Evolutionary conservation across 1,140 invertebrate genomes (phyloP).

Genomic region (Ostrea edulis): DNA sequence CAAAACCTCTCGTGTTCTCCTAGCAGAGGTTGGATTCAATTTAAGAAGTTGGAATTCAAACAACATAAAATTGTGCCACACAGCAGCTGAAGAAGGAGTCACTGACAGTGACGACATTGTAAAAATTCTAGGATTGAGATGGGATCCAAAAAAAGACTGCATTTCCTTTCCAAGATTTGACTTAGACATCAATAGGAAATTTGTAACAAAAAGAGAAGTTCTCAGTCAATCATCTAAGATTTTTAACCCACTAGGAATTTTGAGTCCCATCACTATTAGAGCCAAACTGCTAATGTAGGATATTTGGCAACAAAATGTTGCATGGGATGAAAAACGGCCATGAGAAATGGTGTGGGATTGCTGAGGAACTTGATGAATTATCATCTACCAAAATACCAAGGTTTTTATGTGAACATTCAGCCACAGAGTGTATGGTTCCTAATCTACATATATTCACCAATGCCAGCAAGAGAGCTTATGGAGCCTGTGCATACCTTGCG

Average conservation of each 20-base stretch:
- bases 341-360: constrained; percentile 9
- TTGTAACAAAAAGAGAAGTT: constrained; percentile 50
- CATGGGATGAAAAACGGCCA: constrained; percentile 45
- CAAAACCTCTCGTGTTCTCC: no score
- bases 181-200: constrained; percentile 7
- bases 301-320: constrained; percentile 50
- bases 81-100: constrained; percentile 34
- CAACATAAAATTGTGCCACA: neutral
- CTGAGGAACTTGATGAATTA: neutral
- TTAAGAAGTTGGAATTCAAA: constrained; percentile 52
- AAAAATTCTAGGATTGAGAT: constrained; percentile 44
- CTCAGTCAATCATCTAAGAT: constrained; percentile 49
- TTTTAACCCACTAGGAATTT: constrained; percentile 54
- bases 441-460: constrained; percentile 45
- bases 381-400: constrained; percentile 39
- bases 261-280: constrained; percentile 47
- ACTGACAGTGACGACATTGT: constrained; percentile 26
- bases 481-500: constrained; percentile 31
- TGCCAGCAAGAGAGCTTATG: constrained; percentile 41
- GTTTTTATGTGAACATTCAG: neutral
- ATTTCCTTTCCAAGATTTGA: constrained; percentile 36
- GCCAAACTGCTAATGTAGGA: constrained; percentile 53
- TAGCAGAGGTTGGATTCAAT: constrained; percentile 49
- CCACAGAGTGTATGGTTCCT: neutral
- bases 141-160: constrained; percentile 20